phyloP scores from a whole-genome alignment of 2,113 vertebrate genomes.

The Phocoena phocoena region DNA sequence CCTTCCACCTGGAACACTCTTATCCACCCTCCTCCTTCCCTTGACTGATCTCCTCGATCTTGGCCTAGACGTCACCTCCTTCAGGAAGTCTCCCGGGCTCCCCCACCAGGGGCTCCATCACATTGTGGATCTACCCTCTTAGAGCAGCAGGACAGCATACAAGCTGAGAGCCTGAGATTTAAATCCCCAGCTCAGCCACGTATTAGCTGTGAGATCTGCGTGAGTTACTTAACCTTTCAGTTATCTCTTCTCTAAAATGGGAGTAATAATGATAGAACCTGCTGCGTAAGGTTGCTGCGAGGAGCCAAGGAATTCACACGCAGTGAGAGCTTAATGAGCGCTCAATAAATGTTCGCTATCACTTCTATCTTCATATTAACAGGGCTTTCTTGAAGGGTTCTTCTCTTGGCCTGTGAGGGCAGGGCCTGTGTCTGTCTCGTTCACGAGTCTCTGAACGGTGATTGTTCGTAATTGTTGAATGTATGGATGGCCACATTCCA shows the following conservation, averaged over 20 bases:
- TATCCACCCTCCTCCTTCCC: not conserved
- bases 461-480: conserved; percentile 2
- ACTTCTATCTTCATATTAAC: not conserved
- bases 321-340: not conserved
- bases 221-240: not conserved
- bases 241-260: not conserved
- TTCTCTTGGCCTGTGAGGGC: not conserved
- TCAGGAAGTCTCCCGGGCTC: not conserved
- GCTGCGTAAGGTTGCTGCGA: not conserved
- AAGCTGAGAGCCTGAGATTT: not conserved
- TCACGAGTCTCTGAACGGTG: not conserved
- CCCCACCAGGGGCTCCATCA: not conserved
- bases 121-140: not conserved
- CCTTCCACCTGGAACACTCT: not conserved
- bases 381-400: not conserved
- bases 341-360: not conserved
- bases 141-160: not conserved
- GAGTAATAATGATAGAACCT: not conserved
- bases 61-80: not conserved
- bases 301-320: not conserved
- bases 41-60: not conserved
- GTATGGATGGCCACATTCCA: conserved; percentile 21
- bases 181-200: not conserved
- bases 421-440: not conserved
- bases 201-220: not conserved